phyloP scores from a whole-genome alignment of 2,113 vertebrate species.

The Lampris incognitus region DNA sequence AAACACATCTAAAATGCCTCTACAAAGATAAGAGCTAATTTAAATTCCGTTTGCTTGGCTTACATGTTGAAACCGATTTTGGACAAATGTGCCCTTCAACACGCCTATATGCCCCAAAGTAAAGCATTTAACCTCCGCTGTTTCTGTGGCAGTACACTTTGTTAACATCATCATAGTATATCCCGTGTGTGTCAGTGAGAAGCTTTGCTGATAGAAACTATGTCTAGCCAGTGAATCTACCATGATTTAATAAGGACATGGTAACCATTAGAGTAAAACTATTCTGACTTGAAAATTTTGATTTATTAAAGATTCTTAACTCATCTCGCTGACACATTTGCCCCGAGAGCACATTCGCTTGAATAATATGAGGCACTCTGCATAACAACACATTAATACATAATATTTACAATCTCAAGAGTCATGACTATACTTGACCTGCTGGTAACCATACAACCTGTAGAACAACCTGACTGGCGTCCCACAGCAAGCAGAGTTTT shows the following conservation, averaged over 20 bases:
- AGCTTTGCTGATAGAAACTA: conserved; percentile 33
- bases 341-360: conserved; percentile 55
- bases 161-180: background rate
- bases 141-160: too few relatives aligned
- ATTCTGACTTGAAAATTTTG: conserved; percentile 46
- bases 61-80: too few relatives aligned
- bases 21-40: too few relatives aligned
- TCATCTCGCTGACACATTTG: conserved; percentile 63
- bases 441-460: conserved; percentile 61
- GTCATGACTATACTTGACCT: conserved; percentile 69
- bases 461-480: conserved; percentile 49
- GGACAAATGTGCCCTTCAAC: too few relatives aligned
- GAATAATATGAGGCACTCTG: conserved; percentile 51
- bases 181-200: conserved; percentile 18
- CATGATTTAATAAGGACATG: conserved; percentile 52
- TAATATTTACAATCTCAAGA: conserved; percentile 63
- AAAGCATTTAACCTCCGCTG: too few relatives aligned
- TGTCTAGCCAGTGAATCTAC: conserved; percentile 49
- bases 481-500: conserved; percentile 28
- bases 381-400: conserved; percentile 58
- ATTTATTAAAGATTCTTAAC: conserved; percentile 49
- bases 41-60: too few relatives aligned
- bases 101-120: too few relatives aligned
- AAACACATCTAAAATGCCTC: too few relatives aligned
- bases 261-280: conserved; percentile 56